phyloP scores from a whole-genome alignment of 2,797 vertebrate species.

The Liparis tanakae region DNA sequence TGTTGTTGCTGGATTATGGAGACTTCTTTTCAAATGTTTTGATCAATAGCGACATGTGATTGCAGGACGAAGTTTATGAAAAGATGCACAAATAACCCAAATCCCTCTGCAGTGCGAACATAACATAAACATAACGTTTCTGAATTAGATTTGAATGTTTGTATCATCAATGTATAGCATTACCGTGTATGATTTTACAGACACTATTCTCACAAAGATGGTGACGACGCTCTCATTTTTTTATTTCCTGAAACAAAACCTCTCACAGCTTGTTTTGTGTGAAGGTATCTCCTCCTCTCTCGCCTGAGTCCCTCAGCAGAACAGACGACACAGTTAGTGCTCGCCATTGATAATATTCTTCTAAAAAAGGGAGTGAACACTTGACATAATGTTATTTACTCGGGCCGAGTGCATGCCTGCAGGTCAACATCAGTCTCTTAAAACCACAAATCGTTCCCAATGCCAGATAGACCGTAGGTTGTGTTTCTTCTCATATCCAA shows the following conservation, averaged over 20 bases:
- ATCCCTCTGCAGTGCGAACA: background rate
- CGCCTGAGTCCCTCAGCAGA: background rate
- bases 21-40: background rate
- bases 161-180: background rate
- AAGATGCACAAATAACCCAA: background rate
- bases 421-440: no score
- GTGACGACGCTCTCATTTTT: background rate
- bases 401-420: background rate
- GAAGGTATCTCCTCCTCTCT: background rate
- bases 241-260: background rate
- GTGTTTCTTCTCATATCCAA: background rate
- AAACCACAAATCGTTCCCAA: background rate
- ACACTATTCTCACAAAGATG: conserved; percentile 7
- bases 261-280: conserved; percentile 12
- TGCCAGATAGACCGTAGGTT: accelerated
- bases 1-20: conserved; percentile 1
- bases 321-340: background rate
- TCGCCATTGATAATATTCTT: background rate
- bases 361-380: background rate
- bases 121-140: background rate
- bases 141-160: background rate
- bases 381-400: background rate
- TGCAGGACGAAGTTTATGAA: background rate
- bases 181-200: background rate
- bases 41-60: background rate